Percentiles rank a stretch among this genome's conserved stretches.
These are phyloP conservation scores for Pseudomyrmex gracilis DNA, from an alignment of 1,140 invertebrate species.

Conservation along the genomic window DNA sequence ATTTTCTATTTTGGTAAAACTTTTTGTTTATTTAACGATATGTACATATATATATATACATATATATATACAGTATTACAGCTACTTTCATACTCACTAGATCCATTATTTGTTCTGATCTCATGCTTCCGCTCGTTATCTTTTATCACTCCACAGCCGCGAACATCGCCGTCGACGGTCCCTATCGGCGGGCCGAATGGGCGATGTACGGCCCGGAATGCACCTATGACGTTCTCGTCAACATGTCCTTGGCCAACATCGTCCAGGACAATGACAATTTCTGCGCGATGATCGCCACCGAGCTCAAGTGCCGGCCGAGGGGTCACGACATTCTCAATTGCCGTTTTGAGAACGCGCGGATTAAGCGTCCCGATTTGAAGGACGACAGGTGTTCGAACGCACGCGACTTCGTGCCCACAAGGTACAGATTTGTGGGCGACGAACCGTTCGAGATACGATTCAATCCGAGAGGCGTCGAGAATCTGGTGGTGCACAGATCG, in stretches of 20 bases:
- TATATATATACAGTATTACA: too few relatives aligned
- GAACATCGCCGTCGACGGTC: slow-evolving; percentile 31
- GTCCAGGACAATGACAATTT: slow-evolving; percentile 36
- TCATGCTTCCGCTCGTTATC: slow-evolving; percentile 1
- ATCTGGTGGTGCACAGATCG: slow-evolving; percentile 65
- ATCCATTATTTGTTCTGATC: neutral
- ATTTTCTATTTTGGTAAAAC: too few relatives aligned
- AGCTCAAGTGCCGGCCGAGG: slow-evolving; percentile 57
- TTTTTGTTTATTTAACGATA: too few relatives aligned
- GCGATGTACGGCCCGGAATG: slow-evolving; percentile 51
- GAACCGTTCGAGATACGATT: slow-evolving; percentile 74
- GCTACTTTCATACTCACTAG: neutral
- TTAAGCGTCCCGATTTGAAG: neutral
- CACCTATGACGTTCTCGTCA: slow-evolving; percentile 66
- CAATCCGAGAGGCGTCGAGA: slow-evolving; percentile 67
- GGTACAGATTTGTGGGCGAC: slow-evolving; percentile 27
- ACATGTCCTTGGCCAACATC: slow-evolving; percentile 60
- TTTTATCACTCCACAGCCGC: slow-evolving; percentile 43
- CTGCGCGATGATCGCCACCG: slow-evolving; percentile 40
- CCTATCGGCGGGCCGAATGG: slow-evolving; percentile 6
- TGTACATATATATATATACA: too few relatives aligned
- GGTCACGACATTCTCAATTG: slow-evolving; percentile 60
- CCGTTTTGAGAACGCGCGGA: slow-evolving; percentile 28
- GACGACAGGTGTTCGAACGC: slow-evolving; percentile 36
- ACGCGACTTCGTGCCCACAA: slow-evolving; percentile 33